phyloP scores from a whole-genome alignment of 2,888 invertebrate genomes.

The Plebejus melissa region DNA sequence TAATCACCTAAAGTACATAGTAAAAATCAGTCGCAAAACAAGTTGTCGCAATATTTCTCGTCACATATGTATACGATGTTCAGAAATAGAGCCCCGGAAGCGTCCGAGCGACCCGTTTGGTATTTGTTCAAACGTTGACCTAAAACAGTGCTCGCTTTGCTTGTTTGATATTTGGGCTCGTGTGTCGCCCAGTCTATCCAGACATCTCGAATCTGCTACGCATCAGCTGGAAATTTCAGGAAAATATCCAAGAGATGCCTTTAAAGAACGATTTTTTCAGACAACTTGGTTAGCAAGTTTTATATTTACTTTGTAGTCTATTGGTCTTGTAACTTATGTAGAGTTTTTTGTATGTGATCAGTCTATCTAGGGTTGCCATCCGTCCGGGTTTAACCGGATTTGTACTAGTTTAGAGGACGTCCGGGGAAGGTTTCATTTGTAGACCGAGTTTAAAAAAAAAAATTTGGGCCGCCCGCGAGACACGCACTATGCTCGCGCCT shows the following conservation, averaged over 20 bases:
- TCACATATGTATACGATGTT: slow-evolving; percentile 63
- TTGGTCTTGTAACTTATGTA: not conserved
- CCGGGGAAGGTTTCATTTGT: no score
- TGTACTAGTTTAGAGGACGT: no score
- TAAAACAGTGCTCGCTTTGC: slow-evolving; percentile 77
- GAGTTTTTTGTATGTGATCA: not conserved
- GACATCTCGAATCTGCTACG: slow-evolving; percentile 15
- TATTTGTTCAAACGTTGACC: slow-evolving; percentile 78
- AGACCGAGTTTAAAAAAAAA: no score
- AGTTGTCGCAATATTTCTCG: slow-evolving; percentile 55
- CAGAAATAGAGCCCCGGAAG: slow-evolving; percentile 77
- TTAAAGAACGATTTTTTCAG: not conserved
- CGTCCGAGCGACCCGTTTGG: slow-evolving; percentile 77
- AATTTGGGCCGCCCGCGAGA: no score
- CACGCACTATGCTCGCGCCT: no score
- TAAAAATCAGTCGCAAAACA: slow-evolving; percentile 53
- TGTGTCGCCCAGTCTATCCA: slow-evolving; percentile 35
- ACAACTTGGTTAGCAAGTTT: not conserved
- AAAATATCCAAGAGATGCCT: not conserved
- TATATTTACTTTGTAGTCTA: not conserved
- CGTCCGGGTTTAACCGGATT: no score
- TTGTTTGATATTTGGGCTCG: slow-evolving; percentile 68
- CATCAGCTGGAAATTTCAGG: not conserved
- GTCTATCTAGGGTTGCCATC: slow-evolving; percentile 1
- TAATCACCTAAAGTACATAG: slow-evolving; percentile 2